phyloP scores from a whole-genome alignment of 35 echinoderm and acorn worm genomes.

The Strongylocentrotus purpuratus region DNA sequence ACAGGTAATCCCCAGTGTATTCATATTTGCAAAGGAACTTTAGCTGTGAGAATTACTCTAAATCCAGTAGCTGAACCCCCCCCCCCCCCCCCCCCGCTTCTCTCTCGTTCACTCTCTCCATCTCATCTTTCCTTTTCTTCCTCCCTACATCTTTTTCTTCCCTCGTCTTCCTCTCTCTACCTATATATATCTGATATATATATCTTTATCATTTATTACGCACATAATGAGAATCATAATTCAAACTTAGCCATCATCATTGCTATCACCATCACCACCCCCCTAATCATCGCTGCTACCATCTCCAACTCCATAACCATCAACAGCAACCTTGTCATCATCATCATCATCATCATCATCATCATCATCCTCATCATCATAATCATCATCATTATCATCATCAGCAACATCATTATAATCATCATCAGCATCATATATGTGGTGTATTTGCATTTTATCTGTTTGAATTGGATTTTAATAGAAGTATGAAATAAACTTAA shows the following conservation, averaged over 20 bases:
- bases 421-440: not conserved
- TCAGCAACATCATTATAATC: not conserved
- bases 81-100: not conserved
- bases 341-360: not conserved
- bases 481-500: no score
- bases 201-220: no score
- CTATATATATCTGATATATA: no score
- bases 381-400: not conserved
- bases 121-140: not conserved
- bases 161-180: no score
- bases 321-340: not conserved
- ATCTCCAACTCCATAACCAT: no score
- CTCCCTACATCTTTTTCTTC: not conserved
- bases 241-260: not conserved
- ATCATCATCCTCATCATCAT: not conserved
- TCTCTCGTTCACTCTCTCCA: no score
- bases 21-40: slow-evolving; percentile 11
- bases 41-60: not conserved
- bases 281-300: not conserved
- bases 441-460: no score
- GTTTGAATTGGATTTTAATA: no score
- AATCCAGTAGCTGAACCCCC: not conserved
- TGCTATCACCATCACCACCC: not conserved
- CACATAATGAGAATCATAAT: no score
- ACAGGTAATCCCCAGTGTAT: not conserved